Conservation (phyloP, 2,888 invertebrate genomes). For the Heliconius cydno region DNA sequence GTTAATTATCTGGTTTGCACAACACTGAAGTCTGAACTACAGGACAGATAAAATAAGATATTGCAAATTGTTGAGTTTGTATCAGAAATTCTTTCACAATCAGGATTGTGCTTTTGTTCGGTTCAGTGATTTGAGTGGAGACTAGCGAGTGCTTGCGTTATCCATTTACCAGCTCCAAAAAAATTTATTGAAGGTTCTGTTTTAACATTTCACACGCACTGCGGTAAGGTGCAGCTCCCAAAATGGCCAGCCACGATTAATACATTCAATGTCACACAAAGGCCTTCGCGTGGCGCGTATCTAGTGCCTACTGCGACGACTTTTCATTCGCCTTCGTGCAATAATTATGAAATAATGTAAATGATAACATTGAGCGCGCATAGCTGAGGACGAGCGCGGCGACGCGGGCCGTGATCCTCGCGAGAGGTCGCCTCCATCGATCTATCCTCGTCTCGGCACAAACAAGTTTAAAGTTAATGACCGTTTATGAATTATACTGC, state of each 20-base stretch:
- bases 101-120: not conserved
- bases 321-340: conserved; percentile 34
- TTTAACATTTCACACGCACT: conserved; percentile 6
- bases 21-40: conserved; percentile 1
- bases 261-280: conserved; percentile 29
- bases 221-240: conserved; percentile 5
- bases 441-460: conserved; percentile 42
- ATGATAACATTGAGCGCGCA: conserved; percentile 34
- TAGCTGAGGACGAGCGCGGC: conserved; percentile 28
- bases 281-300: conserved; percentile 34
- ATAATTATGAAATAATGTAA: conserved; percentile 37
- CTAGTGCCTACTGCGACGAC: conserved; percentile 37
- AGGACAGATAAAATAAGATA: conserved; percentile 13
- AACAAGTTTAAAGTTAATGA: conserved; percentile 49
- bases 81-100: conserved; percentile 1
- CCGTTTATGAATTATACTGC: conserved; percentile 46
- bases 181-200: not conserved
- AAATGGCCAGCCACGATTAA: conserved; percentile 9
- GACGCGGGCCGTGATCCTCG: conserved; percentile 41
- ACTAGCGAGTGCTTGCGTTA: not conserved
- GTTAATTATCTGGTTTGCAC: conserved; percentile 10
- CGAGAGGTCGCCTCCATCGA: conserved; percentile 45
- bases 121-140: not conserved
- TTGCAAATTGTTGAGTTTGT: not conserved
- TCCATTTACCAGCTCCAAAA: not conserved